Conservation (phyloP, 2,113 vertebrate species). For the Acanthochromis polyacanthus region DNA sequence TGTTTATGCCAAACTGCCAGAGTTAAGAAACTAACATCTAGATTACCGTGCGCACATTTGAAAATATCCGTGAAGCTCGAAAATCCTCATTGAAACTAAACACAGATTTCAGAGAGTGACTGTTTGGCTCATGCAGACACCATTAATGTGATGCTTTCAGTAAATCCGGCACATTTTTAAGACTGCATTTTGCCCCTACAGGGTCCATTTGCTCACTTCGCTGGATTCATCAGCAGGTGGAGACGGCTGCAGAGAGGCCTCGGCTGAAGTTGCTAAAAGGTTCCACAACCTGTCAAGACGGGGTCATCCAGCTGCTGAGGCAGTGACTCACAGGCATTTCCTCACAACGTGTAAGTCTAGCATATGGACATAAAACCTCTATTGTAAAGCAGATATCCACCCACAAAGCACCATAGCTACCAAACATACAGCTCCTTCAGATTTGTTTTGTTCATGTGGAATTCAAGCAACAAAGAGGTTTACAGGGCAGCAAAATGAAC, state of each 20-base stretch:
- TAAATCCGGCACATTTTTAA: background rate
- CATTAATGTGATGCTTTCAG: slow-evolving; percentile 36
- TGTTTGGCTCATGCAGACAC: slow-evolving; percentile 31
- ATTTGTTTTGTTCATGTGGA: too few relatives aligned
- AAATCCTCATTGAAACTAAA: slow-evolving; percentile 50
- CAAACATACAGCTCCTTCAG: background rate
- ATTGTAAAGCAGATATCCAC: background rate
- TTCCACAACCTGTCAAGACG: background rate
- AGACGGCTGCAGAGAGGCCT: slow-evolving; percentile 5
- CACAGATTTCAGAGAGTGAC: slow-evolving; percentile 31
- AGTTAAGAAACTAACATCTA: slow-evolving; percentile 58
- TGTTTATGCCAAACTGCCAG: slow-evolving; percentile 62
- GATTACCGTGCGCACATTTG: slow-evolving; percentile 37
- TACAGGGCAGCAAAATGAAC: too few relatives aligned
- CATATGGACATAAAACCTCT: background rate
- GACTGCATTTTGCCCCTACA: background rate
- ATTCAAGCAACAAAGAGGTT: too few relatives aligned
- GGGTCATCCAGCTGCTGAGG: background rate
- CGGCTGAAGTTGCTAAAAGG: background rate
- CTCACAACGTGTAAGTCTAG: background rate
- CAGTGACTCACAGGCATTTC: background rate
- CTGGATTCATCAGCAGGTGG: slow-evolving; percentile 25
- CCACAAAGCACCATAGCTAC: background rate
- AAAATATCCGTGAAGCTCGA: slow-evolving; percentile 40
- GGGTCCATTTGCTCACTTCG: background rate